phyloP scores from a whole-genome alignment of 2,797 vertebrate genomes.

The Neosilurus mollespiculum region DNA sequence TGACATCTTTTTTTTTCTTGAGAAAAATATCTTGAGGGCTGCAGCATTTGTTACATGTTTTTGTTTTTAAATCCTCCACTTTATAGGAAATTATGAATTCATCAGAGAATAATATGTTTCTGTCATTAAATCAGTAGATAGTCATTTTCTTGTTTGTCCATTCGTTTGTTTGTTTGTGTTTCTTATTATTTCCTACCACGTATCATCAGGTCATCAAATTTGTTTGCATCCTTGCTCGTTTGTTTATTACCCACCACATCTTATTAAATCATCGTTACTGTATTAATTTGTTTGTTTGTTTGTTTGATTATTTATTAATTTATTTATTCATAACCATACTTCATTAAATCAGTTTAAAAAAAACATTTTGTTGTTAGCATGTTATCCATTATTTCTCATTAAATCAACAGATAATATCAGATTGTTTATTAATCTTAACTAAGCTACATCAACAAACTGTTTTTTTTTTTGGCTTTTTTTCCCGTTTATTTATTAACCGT shows the following conservation, averaged over 20 bases:
- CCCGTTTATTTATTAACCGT: no score
- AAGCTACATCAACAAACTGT: no score
- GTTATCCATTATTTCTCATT: background rate
- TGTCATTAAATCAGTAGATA: background rate
- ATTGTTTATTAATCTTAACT: no score
- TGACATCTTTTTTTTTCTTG: slow-evolving; percentile 40
- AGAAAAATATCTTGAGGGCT: background rate
- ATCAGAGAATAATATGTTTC: background rate
- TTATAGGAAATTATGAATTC: background rate
- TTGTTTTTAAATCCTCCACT: background rate
- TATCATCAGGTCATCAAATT: background rate
- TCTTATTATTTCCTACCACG: no score
- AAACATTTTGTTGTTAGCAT: background rate
- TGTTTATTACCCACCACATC: background rate
- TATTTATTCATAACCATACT: background rate
- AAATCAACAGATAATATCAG: background rate
- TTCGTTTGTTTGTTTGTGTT: background rate
- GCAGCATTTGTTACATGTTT: background rate
- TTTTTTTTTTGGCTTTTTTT: no score
- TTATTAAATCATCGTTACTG: background rate
- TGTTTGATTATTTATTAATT: background rate
- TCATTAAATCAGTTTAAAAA: background rate
- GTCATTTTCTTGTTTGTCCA: no score
- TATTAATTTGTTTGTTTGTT: background rate
- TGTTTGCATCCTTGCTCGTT: background rate